Conservation (phyloP, 1,140 invertebrate genomes). For the Drosophila equinoxialis region DNA sequence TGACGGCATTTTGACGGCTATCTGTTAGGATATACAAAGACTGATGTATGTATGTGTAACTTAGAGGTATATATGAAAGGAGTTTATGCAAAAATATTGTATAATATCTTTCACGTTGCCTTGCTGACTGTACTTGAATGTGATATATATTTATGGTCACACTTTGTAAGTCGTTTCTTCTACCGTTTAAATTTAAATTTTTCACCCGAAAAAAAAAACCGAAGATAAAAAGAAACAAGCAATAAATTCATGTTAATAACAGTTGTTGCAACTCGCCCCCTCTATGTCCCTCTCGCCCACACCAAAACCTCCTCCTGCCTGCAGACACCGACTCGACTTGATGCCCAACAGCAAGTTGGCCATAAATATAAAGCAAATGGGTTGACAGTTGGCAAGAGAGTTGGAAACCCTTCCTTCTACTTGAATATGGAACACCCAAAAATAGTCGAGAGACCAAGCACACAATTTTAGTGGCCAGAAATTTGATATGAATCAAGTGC, state of each 20-base stretch:
- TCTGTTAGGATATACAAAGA: constrained; percentile 26
- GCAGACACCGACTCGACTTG: constrained; percentile 21
- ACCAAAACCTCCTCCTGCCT: background rate
- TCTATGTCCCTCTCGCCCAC: background rate
- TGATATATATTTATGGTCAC: constrained; percentile 26
- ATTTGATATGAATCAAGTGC: constrained; percentile 81
- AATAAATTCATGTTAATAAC: constrained; percentile 76
- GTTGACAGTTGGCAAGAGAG: constrained; percentile 72
- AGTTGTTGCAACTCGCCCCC: constrained; percentile 60
- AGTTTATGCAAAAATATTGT: background rate
- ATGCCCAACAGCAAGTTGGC: constrained; percentile 57
- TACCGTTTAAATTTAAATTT: constrained; percentile 45
- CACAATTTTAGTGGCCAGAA: constrained; percentile 64
- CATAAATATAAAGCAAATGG: constrained; percentile 74
- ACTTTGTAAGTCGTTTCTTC: constrained; percentile 24
- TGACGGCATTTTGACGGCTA: constrained; percentile 45
- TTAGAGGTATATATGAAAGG: constrained; percentile 12
- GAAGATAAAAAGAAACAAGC: constrained; percentile 48
- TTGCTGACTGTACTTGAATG: constrained; percentile 2
- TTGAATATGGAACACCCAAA: constrained; percentile 65
- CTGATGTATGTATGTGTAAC: constrained; percentile 8
- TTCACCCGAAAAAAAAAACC: constrained; percentile 39
- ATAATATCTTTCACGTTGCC: background rate
- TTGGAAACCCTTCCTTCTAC: constrained; percentile 61
- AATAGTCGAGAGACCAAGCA: constrained; percentile 51